Conservation (phyloP, 2,797 vertebrate species). For the Liasis olivaceus region DNA sequence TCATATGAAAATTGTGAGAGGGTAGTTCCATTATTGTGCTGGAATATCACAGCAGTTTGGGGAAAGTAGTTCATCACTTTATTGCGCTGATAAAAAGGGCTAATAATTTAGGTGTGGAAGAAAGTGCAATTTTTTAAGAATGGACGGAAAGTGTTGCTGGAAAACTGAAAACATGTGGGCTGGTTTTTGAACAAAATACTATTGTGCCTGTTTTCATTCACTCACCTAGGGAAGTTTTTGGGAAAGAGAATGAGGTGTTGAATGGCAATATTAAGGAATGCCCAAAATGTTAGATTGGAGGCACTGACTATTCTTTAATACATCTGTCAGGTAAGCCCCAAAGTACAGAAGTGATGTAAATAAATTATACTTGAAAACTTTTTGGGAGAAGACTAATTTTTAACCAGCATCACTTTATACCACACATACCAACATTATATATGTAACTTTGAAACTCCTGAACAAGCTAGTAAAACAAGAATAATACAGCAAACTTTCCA, state of each 20-base stretch:
- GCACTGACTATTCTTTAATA: neutral
- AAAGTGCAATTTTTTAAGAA: neutral
- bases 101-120: neutral
- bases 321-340: neutral
- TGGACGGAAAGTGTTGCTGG: neutral
- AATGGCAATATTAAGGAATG: neutral
- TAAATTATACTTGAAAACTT: neutral
- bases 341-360: neutral
- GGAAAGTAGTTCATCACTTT: neutral
- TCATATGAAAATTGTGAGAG: neutral
- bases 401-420: neutral
- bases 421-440: neutral
- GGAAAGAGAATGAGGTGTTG: neutral
- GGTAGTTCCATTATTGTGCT: neutral
- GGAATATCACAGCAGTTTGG: neutral
- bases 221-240: neutral
- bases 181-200: neutral
- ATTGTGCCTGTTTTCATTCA: neutral
- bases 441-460: neutral
- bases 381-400: neutral
- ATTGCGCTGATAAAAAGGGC: neutral
- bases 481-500: neutral
- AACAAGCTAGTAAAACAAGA: neutral
- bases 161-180: neutral
- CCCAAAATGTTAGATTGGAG: neutral